Evolutionary conservation across 1,140 invertebrate genomes (phyloP).

Genomic region (Euschistus heros): DNA sequence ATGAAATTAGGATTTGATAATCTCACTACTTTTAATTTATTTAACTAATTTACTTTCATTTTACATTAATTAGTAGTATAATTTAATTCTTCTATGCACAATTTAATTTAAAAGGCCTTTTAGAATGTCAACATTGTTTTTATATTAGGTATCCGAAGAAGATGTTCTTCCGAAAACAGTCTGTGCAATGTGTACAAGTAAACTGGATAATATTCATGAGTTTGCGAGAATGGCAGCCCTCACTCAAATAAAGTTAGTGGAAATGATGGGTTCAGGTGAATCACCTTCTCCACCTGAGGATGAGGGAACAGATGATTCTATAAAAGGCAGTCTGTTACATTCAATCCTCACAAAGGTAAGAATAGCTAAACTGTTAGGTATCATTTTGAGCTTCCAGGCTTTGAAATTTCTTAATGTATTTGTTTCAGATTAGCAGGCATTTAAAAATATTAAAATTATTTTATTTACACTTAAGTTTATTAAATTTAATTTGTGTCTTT

Average conservation of each 20-base stretch:
- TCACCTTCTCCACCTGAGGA: conserved; percentile 29
- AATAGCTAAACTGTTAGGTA: neutral
- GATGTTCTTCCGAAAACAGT: conserved; percentile 47
- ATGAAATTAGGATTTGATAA: neutral
- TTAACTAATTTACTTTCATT: conserved; percentile 23
- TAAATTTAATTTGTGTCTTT: too few species aligned
- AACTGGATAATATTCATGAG: conserved; percentile 43
- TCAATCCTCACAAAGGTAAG: conserved; percentile 44
- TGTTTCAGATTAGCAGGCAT: too few species aligned
- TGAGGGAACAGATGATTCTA: conserved; percentile 32
- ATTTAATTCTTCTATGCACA: conserved; percentile 33
- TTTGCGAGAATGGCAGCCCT: conserved; percentile 46
- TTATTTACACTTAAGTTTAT: too few species aligned
- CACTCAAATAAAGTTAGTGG: conserved; percentile 41
- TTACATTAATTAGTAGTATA: conserved; percentile 33
- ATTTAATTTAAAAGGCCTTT: neutral
- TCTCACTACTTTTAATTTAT: too few species aligned
- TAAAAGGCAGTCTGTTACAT: conserved; percentile 39
- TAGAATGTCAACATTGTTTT: neutral
- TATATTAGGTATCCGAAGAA: conserved; percentile 38
- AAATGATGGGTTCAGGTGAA: neutral
- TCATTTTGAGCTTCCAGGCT: too few species aligned
- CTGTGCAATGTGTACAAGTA: conserved; percentile 41
- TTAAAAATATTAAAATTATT: too few species aligned
- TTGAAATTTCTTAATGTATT: too few species aligned